Conservation (phyloP, 2,113 vertebrate genomes). For the human region DNA sequence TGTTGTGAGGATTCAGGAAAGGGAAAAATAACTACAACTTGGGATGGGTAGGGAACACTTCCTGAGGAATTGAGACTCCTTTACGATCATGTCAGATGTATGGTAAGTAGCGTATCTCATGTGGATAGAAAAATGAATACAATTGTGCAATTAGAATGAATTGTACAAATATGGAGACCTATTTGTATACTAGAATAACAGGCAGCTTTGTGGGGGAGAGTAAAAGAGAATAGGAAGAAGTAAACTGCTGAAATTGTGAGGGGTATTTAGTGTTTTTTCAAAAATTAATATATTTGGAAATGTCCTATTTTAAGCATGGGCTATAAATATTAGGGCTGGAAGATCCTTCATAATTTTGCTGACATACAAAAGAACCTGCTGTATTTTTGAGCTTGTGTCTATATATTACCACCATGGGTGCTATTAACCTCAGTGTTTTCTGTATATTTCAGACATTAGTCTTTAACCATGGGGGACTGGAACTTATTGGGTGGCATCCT, state of each 20-base stretch:
- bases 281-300: not conserved
- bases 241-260: not conserved
- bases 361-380: not conserved
- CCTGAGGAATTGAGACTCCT: not conserved
- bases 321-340: not conserved
- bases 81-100: not conserved
- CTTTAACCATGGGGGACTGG: conserved; percentile 95
- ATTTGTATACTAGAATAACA: not conserved
- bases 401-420: not conserved
- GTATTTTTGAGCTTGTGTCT: not conserved
- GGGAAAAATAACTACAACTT: not conserved
- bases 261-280: not conserved
- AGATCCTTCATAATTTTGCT: not conserved
- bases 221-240: not conserved
- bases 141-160: not conserved
- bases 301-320: not conserved
- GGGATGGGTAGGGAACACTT: not conserved
- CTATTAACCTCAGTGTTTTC: not conserved
- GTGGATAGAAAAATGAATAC: not conserved
- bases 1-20: not conserved
- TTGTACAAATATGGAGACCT: not conserved
- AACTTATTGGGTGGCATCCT: conserved; percentile 94
- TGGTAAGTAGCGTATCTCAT: not conserved
- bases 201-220: not conserved
- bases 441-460: conserved; percentile 82